phyloP scores from a whole-genome alignment of 1,140 invertebrate genomes.

The Platyscapa corneri region DNA sequence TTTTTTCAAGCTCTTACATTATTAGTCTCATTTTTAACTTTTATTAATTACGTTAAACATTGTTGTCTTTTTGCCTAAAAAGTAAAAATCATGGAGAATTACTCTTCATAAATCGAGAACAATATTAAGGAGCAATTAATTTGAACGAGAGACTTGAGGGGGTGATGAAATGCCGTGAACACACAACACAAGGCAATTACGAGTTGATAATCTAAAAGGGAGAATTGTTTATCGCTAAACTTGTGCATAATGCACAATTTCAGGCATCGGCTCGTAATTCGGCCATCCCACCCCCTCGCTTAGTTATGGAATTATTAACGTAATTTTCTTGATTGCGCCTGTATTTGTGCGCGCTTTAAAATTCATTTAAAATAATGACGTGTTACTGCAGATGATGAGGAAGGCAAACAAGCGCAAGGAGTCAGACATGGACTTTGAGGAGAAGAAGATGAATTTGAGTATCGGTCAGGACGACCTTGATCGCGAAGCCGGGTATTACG shows the following conservation, averaged over 20 bases:
- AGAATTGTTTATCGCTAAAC: background rate
- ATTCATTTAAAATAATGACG: background rate
- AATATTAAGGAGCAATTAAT: background rate
- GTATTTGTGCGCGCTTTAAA: background rate
- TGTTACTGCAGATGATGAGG: constrained; percentile 80
- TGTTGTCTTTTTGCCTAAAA: too few species aligned
- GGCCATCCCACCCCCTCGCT: background rate
- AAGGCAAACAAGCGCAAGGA: constrained; percentile 95
- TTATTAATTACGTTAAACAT: too few species aligned
- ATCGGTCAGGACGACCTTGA: constrained; percentile 90
- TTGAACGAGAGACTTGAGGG: background rate
- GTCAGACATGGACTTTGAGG: constrained; percentile 96
- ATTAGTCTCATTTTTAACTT: too few species aligned
- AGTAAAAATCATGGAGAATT: too few species aligned
- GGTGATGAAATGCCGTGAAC: background rate
- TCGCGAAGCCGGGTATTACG: constrained; percentile 90
- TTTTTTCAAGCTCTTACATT: too few species aligned
- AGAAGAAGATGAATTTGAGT: constrained; percentile 94
- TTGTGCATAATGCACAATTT: background rate
- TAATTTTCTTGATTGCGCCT: background rate
- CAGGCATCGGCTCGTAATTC: background rate
- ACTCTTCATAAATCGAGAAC: too few species aligned
- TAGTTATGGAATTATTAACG: background rate
- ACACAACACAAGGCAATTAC: background rate
- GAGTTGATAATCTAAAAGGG: background rate